Base-by-base conservation (phyloP, 2,113 vertebrate species). In the Lonchura striata region DNA sequence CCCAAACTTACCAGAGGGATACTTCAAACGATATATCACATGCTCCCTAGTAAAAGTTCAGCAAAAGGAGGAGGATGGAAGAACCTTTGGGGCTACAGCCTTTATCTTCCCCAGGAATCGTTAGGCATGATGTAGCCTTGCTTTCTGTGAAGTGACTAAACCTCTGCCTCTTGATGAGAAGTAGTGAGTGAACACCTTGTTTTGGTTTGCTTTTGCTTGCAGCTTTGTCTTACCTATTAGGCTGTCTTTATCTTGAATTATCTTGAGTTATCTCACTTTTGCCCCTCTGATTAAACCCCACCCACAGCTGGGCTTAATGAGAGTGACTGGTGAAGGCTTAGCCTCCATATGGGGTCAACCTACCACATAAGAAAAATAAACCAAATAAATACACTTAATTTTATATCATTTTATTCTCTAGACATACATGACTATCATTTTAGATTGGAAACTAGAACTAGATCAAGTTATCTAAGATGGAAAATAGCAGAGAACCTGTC, bases 51-150 rank as follows among this genome's bases (percentile, higher is more conserved):
- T 15, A 71, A 61, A 39, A 86, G 10, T 21, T 80, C 44, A 65
- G 9, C 13, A 56, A 65, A 61, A 72, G 5, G 4, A 75, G 25
- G 2, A 2, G 1, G 10, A 57, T 46, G 23, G 23, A 9, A 16
- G 17, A 74, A 47, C 3, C 17, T 72, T 28, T 6, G 10, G 13
- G 37, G 17, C 37, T 64, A 42, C 6, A 37, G 4, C 11, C n/a
- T 64, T 54, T 54, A 13, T n/a, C 33, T 54, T 77, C 20, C 44
- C 13, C 18, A 13, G n/a, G 17, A 49, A 60, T 2, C 4, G 1
- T 19, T 30, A 44, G 0, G 1, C 2, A 1, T 14, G 12, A 54
- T 3, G 33, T 7, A 72, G 15, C 25, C 13, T 33, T 65, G 23
- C 15, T 33, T 82, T 69, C 46, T 10, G 15, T 7, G 10, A 84